These are phyloP conservation scores for Ormyrus nitidulus DNA, from an alignment of 2,888 invertebrate species.

Conservation along the genomic window DNA sequence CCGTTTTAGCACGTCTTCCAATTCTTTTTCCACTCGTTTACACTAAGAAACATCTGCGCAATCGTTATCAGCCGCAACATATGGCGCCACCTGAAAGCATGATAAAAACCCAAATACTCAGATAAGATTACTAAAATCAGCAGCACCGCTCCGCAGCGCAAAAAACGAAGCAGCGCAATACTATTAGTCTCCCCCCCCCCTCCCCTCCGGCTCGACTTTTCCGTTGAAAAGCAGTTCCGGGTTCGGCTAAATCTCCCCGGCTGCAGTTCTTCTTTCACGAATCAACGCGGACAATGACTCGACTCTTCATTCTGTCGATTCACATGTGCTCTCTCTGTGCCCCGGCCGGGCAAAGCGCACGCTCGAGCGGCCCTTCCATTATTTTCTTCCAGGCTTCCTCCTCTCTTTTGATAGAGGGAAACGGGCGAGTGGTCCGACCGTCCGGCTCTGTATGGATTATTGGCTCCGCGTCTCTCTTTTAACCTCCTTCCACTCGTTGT, in stretches of 20 bases:
- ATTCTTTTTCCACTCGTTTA: no score
- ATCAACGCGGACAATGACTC: slow-evolving; percentile 64
- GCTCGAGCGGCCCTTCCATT: slow-evolving; percentile 42
- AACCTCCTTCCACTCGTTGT: slow-evolving; percentile 7
- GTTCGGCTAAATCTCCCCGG: slow-evolving; percentile 7
- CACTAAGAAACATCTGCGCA: no score
- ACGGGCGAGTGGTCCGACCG: slow-evolving; percentile 2
- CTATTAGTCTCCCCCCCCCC: no score
- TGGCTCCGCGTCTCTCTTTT: slow-evolving; percentile 14
- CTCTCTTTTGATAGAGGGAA: not conserved
- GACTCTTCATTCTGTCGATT: slow-evolving; percentile 66
- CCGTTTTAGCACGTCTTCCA: no score
- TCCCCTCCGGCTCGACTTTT: not conserved
- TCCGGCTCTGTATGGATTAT: slow-evolving; percentile 33
- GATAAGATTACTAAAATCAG: no score
- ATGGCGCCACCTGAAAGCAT: no score
- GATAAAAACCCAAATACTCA: no score
- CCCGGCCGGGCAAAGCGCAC: slow-evolving; percentile 27
- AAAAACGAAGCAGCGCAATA: no score
- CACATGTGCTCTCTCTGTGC: slow-evolving; percentile 30
- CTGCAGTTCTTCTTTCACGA: slow-evolving; percentile 11
- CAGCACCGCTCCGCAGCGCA: no score
- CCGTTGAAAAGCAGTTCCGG: slow-evolving; percentile 26
- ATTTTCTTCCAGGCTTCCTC: slow-evolving; percentile 33
- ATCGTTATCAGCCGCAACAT: no score